A percentile compares a stretch with the other conserved stretches of the same genome.
These are phyloP conservation scores for Pachypanchax playfairii DNA, from an alignment of 2,113 vertebrate genomes.

Conservation along the genomic window DNA sequence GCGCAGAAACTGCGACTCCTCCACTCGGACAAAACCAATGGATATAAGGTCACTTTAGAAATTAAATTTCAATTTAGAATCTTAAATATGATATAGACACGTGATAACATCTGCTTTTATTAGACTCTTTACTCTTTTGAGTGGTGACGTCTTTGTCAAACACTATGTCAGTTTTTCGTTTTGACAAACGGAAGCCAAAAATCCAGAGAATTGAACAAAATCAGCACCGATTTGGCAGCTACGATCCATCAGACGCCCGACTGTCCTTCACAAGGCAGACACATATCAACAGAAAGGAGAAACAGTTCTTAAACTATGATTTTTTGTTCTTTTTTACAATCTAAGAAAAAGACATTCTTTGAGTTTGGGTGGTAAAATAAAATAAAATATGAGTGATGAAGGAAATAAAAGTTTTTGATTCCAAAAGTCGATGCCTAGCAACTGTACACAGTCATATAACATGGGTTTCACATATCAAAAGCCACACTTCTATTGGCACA, in stretches of 20 bases:
- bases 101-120: conserved; percentile 49
- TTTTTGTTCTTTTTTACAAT: conserved; percentile 51
- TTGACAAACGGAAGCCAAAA: conserved; percentile 70
- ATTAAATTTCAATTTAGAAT: conserved; percentile 65
- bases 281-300: conserved; percentile 48
- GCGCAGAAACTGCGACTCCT: conserved; percentile 33
- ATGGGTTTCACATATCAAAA: conserved; percentile 72
- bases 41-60: conserved; percentile 80
- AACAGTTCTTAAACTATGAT: conserved; percentile 36
- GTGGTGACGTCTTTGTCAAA: conserved; percentile 41
- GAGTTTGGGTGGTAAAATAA: conserved; percentile 45
- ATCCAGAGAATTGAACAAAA: conserved; percentile 56
- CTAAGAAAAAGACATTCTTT: conserved; percentile 64
- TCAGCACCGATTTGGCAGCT: conserved; percentile 25
- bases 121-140: conserved; percentile 56
- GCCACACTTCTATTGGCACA: conserved; percentile 83
- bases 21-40: conserved; percentile 50
- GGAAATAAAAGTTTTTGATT: conserved; percentile 9
- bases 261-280: conserved; percentile 57
- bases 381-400: conserved; percentile 38
- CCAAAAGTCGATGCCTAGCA: conserved; percentile 60
- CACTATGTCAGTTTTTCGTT: conserved; percentile 71
- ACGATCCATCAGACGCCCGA: conserved; percentile 14
- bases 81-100: conserved; percentile 70
- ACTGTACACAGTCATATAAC: conserved; percentile 71